Percentiles rank a stretch among this genome's conserved stretches.
These are phyloP conservation scores for Drosophila parabipectinata DNA, from an alignment of 1,140 invertebrate genomes.

Conservation along the genomic window DNA sequence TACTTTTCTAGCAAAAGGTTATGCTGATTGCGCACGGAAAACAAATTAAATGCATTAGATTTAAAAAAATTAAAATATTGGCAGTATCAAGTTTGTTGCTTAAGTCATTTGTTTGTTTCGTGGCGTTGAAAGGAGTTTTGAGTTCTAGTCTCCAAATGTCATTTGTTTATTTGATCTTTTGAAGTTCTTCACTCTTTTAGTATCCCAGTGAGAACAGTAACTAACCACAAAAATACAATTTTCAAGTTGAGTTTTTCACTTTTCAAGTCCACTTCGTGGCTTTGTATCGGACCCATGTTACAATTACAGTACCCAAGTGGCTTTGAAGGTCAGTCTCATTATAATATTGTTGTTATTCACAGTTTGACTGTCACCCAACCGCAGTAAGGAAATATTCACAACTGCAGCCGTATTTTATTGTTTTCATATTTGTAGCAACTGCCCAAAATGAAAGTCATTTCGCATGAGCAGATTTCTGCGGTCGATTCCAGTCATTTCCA, in stretches of 20 bases:
- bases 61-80: conserved; percentile 19
- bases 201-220: not conserved
- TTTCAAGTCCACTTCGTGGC: conserved; percentile 47
- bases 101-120: conserved; percentile 49
- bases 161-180: not conserved
- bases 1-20: conserved; percentile 53
- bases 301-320: conserved; percentile 18
- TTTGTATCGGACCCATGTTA: conserved; percentile 34
- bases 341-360: conserved; percentile 36
- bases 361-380: conserved; percentile 42
- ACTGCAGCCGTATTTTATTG: conserved; percentile 10
- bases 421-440: conserved; percentile 41
- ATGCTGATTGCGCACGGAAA: conserved; percentile 21
- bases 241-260: conserved; percentile 42
- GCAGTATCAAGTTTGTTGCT: conserved; percentile 28
- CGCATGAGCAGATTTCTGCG: conserved; percentile 36
- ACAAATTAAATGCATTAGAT: conserved; percentile 62
- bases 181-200: not conserved
- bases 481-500: conserved; percentile 55
- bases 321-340: conserved; percentile 67
- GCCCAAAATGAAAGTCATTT: conserved; percentile 62
- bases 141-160: not conserved
- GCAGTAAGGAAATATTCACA: conserved; percentile 53
- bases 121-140: not conserved
- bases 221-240: conserved; percentile 47